These are phyloP conservation scores for Onychostoma macrolepis DNA, from an alignment of 2,113 vertebrate species.

Conservation along the genomic window DNA sequence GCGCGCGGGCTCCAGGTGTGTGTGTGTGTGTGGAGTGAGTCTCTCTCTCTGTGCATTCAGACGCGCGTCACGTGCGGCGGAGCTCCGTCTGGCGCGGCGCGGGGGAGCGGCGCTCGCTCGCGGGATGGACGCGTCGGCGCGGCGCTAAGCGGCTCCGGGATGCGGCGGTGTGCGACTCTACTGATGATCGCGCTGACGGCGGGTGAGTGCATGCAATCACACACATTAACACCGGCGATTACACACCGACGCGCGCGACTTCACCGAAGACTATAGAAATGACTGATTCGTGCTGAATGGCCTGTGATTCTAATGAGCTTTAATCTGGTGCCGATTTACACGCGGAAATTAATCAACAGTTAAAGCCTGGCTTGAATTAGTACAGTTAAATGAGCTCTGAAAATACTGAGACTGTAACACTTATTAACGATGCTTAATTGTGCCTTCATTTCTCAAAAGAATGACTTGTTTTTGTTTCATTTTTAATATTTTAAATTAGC, in stretches of 20 bases:
- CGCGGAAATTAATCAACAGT: not conserved
- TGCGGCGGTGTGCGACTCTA: conserved; percentile 27
- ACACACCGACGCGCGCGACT: not conserved
- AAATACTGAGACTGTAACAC: not conserved
- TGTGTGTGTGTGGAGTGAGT: no score
- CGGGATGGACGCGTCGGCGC: conserved; percentile 15
- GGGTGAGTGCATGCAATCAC: not conserved
- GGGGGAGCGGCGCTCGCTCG: not conserved
- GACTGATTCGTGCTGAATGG: not conserved
- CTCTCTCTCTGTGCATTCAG: not conserved
- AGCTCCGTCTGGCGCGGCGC: not conserved
- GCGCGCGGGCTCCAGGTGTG: no score
- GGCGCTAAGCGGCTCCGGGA: conserved; percentile 21
- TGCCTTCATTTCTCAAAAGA: not conserved
- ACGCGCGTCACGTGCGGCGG: conserved; percentile 9
- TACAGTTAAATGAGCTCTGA: no score
- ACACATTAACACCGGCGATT: not conserved
- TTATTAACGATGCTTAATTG: not conserved
- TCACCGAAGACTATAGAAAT: not conserved
- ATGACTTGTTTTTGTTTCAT: not conserved
- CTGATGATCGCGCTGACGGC: conserved; percentile 21
- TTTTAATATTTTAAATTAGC: not conserved
- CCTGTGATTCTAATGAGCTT: not conserved
- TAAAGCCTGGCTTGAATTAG: not conserved
- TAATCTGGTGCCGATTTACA: not conserved